These are phyloP conservation scores for Sanderia malayensis DNA, from an alignment of 30 jellyfish, hydroid and myxozoan genomes.

Conservation along the genomic window DNA sequence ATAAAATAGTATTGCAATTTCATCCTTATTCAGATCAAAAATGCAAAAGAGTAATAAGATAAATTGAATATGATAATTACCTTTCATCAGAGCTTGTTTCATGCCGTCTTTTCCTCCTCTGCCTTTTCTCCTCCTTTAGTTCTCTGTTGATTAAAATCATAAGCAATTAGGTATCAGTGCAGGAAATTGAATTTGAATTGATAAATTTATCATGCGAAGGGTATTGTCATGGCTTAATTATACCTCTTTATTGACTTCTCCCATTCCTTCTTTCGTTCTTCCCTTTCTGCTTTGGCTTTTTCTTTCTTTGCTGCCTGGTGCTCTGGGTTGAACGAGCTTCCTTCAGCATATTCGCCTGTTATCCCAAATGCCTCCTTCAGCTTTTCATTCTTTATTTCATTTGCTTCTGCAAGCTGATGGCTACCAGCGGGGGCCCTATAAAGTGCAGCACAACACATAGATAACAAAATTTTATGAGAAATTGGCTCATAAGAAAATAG, in stretches of 20 bases:
- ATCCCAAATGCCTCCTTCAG: conserved; percentile 97
- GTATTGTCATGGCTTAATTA: no score
- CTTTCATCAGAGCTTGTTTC: conserved; percentile 55
- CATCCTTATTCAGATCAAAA: no score
- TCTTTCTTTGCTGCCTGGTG: conserved; percentile 82
- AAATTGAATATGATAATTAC: conserved; percentile 15
- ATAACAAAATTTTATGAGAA: no score
- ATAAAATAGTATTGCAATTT: no score
- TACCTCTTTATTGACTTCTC: conserved; percentile 41
- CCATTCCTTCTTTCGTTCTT: conserved; percentile 52
- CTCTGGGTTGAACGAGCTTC: conserved; percentile 92
- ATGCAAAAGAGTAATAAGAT: no score
- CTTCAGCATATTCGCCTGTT: conserved; percentile 80
- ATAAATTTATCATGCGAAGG: no score
- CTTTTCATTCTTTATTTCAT: conserved; percentile 82
- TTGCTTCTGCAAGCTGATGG: conserved; percentile 95
- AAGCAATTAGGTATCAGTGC: no score
- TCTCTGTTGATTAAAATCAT: conserved; percentile 30
- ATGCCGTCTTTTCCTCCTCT: conserved; percentile 38
- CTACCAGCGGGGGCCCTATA: conserved; percentile 83
- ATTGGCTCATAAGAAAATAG: no score
- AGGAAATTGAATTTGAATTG: no score
- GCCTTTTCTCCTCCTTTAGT: conserved; percentile 40
- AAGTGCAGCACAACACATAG: no score
- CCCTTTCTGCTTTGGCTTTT: conserved; percentile 79